Percentiles rank a stretch among this genome's conserved stretches.
phyloP scores from a whole-genome alignment of 2,113 vertebrate genomes.

The Balaenoptera acutorostrata region DNA sequence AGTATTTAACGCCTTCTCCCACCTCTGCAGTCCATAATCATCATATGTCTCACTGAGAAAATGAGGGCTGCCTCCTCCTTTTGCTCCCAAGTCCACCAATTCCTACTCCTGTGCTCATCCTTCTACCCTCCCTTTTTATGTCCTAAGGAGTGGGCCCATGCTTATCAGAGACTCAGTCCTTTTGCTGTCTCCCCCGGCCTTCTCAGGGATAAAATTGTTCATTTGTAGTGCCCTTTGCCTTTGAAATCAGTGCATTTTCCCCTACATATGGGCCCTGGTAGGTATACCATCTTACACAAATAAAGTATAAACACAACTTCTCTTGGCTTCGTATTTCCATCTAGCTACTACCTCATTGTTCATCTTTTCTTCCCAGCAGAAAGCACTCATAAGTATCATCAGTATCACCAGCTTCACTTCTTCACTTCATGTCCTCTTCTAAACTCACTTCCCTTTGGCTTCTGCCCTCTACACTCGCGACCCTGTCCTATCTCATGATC shows the following conservation, averaged over 20 bases:
- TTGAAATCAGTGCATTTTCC: rapidly evolving
- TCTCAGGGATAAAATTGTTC: neutral
- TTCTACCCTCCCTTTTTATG: rapidly evolving
- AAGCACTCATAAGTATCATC: rapidly evolving
- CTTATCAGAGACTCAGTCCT: neutral
- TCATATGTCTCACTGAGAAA: rapidly evolving
- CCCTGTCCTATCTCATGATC: too few species aligned
- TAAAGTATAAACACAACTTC: neutral
- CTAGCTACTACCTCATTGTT: neutral
- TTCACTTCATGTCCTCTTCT: rapidly evolving
- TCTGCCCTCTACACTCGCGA: rapidly evolving
- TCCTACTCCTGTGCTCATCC: rapidly evolving
- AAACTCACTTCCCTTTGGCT: neutral
- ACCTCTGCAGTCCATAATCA: rapidly evolving
- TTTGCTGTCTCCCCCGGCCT: rapidly evolving
- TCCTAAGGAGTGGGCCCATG: rapidly evolving
- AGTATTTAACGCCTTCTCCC: rapidly evolving
- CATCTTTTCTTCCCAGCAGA: neutral
- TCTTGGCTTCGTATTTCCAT: rapidly evolving
- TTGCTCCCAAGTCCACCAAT: rapidly evolving
- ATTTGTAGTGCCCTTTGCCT: rapidly evolving
- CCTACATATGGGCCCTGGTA: rapidly evolving
- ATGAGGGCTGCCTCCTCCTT: too few species aligned
- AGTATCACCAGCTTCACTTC: rapidly evolving
- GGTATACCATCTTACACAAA: neutral